Evolutionary conservation across 1,140 invertebrate species (phyloP).

Genomic region (Bombus breviceps): DNA sequence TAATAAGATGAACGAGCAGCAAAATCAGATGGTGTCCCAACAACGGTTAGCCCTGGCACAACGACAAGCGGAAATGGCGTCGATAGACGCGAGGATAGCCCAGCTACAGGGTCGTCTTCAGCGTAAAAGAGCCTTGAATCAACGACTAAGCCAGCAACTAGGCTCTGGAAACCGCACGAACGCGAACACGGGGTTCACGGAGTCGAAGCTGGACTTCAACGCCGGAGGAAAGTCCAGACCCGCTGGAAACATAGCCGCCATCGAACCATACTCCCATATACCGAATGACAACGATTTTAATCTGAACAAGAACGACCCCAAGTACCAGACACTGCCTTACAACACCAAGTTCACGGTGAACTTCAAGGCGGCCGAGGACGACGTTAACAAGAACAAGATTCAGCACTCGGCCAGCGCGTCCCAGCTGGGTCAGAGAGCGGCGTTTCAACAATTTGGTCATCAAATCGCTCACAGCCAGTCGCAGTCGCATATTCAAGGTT

Average conservation of each 20-base stretch:
- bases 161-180: slow-evolving; percentile 68
- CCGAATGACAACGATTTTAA: slow-evolving; percentile 87
- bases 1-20: slow-evolving; percentile 97
- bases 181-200: slow-evolving; percentile 63
- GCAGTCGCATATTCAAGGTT: slow-evolving; percentile 81
- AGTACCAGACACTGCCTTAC: slow-evolving; percentile 96
- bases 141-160: slow-evolving; percentile 91
- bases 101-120: slow-evolving; percentile 96
- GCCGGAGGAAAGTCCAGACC: slow-evolving; percentile 80
- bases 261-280: slow-evolving; percentile 94
- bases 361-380: slow-evolving; percentile 79
- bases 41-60: slow-evolving; percentile 93
- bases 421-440: slow-evolving; percentile 77
- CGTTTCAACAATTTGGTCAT: slow-evolving; percentile 78
- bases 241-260: slow-evolving; percentile 91
- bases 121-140: slow-evolving; percentile 92
- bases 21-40: slow-evolving; percentile 92
- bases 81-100: slow-evolving; percentile 95
- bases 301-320: slow-evolving; percentile 94
- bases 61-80: slow-evolving; percentile 93
- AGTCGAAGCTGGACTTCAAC: slow-evolving; percentile 78
- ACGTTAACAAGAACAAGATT: slow-evolving; percentile 81
- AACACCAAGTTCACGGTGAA: slow-evolving; percentile 91
- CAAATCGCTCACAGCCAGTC: slow-evolving; percentile 81
- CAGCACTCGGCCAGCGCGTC: slow-evolving; percentile 81